Base-by-base conservation (phyloP, 2,888 invertebrate genomes). In the Aquatica leii region DNA sequence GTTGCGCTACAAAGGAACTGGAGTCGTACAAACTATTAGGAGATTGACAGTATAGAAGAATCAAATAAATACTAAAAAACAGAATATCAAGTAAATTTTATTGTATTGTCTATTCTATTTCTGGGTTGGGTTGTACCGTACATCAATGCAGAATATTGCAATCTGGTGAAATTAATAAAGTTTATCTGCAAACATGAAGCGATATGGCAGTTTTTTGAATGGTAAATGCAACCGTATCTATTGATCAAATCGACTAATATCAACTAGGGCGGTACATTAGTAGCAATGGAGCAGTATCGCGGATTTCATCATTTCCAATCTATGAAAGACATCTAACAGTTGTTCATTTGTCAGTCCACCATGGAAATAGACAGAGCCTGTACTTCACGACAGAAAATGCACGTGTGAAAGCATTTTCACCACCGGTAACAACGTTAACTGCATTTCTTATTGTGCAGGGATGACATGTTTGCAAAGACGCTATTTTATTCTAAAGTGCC, bases 101-200 rank as follows among this genome's bases (percentile, higher is more conserved):
- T n/a, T n/a, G n/a, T n/a, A n/a, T n/a, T n/a, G n/a, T n/a, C n/a
- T n/a, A n/a, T n/a, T n/a, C n/a, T n/a, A n/a, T n/a, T n/a, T n/a
- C n/a, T n/a, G n/a, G n/a, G n/a, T 46, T 79, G 74, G 76, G 66
- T 80, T 67, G 78, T 80, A 9, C 78, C 77, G 37, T 77, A 76
- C 69, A 73, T 74, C 37, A 78, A 78, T 63, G 75, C 77, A 31
- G 75, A 81, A 58, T 69, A 53, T 53, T 83, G 81, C 62, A 52
- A 40, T 35, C 35, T 17, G 5, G 52, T 18, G 52, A 51, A 24
- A 18, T 21, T n/a, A n/a, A 49, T 49, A 1, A 49, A 51, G 15
- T 51, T 31, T 14, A 51, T 52, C 15, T 52, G 37, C 18, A 52
- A 52, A 40, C 35, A 52, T 52, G 37, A 15, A 72, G 68, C 59